phyloP scores from a whole-genome alignment of 2,888 invertebrate species.

The Trissolcus japonicus region DNA sequence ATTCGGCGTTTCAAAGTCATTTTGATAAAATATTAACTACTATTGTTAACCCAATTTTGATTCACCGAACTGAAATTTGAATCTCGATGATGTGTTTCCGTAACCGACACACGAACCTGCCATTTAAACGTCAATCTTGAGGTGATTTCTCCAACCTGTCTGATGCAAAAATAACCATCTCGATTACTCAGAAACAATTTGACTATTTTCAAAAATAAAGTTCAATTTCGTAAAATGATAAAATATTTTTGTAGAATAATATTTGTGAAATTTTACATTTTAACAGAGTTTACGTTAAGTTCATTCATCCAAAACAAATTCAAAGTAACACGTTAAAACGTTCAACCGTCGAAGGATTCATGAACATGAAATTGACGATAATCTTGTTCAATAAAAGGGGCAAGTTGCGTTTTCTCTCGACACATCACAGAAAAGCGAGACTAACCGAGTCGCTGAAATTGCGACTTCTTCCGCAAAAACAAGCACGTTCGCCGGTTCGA shows the following conservation, averaged over 20 bases:
- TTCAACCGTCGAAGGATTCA: conserved; percentile 7
- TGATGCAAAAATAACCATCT: no score
- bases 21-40: no score
- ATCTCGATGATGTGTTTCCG: no score
- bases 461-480: conserved; percentile 41
- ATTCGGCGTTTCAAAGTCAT: no score
- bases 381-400: conserved; percentile 39
- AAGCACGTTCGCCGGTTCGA: conserved; percentile 31
- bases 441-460: conserved; percentile 27
- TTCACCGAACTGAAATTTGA: no score
- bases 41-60: no score
- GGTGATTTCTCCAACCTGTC: no score
- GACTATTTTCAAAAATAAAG: no score
- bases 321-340: conserved; percentile 3
- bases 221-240: no score
- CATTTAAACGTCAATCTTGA: no score
- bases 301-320: not conserved
- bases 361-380: conserved; percentile 33
- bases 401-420: conserved; percentile 40
- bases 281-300: not conserved
- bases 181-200: no score
- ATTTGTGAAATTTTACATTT: not conserved
- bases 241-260: not conserved
- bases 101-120: no score
- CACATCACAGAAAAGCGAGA: conserved; percentile 38